Conservation (phyloP, 53 echinoderm and acorn worm genomes). For the Temnopleurus reevesii region DNA sequence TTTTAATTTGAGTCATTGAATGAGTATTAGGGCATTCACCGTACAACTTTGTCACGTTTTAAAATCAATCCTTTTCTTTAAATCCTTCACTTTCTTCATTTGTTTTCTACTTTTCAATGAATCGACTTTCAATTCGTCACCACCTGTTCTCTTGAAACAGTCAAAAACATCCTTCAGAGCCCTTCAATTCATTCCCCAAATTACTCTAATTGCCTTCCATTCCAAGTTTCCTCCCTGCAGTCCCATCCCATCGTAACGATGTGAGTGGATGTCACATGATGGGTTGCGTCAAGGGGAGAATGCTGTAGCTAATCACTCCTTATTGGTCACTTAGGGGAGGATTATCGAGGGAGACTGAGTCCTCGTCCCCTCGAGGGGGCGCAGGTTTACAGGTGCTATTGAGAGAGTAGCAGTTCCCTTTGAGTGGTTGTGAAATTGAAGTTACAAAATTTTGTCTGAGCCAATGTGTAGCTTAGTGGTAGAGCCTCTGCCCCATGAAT, state of each 20-base stretch:
- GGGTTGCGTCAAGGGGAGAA: background rate
- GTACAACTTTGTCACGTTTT: too few species aligned
- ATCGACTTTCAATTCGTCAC: too few species aligned
- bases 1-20: too few species aligned
- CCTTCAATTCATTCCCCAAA: background rate
- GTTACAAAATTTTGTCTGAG: too few species aligned
- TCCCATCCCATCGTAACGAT: background rate
- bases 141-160: background rate
- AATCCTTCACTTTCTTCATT: too few species aligned
- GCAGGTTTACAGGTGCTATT: background rate
- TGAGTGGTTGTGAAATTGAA: background rate
- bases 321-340: background rate
- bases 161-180: background rate
- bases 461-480: too few species aligned
- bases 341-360: background rate
- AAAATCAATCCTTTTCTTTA: too few species aligned
- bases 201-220: background rate
- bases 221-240: background rate
- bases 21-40: too few species aligned
- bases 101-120: too few species aligned
- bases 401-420: background rate
- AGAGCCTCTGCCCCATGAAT: too few species aligned
- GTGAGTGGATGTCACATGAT: slow-evolving; percentile 8
- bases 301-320: background rate
- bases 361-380: background rate